phyloP scores from a whole-genome alignment of 2,888 invertebrate species.

The Sarcophaga rosellei region DNA sequence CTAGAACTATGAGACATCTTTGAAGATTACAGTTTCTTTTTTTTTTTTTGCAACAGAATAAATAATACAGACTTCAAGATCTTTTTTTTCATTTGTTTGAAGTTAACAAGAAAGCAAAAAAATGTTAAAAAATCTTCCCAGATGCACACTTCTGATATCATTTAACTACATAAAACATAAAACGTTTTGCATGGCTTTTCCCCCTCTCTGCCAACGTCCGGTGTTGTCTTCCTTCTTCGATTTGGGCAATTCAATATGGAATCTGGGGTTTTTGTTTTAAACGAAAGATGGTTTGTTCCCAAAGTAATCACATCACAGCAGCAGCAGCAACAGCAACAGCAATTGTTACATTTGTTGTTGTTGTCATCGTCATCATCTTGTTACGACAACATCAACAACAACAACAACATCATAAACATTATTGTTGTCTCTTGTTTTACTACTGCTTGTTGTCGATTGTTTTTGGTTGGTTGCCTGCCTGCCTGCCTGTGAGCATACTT shows the following conservation, averaged over 20 bases:
- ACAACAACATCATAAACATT: constrained; percentile 63
- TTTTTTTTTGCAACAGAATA: constrained; percentile 45
- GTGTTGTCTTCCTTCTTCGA: not conserved
- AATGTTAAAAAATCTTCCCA: constrained; percentile 60
- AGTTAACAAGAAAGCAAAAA: constrained; percentile 31
- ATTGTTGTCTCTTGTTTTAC: constrained; percentile 62
- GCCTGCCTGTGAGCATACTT: not conserved
- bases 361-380: constrained; percentile 43
- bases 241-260: constrained; percentile 19
- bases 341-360: constrained; percentile 59
- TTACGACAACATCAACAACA: constrained; percentile 35
- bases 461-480: constrained; percentile 11
- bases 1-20: constrained; percentile 9
- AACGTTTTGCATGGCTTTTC: constrained; percentile 56
- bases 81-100: not conserved
- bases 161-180: constrained; percentile 61
- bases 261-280: constrained; percentile 10
- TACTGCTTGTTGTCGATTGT: constrained; percentile 51
- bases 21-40: not conserved
- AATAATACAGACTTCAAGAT: constrained; percentile 66
- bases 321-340: constrained; percentile 16
- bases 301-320: constrained; percentile 55
- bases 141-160: constrained; percentile 72
- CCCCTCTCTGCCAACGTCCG: not conserved
- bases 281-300: constrained; percentile 47